Percentiles rank a stretch among this genome's conserved stretches.
Conservation (phyloP, 2,797 vertebrate genomes). For the Setipinna tenuifilis region DNA sequence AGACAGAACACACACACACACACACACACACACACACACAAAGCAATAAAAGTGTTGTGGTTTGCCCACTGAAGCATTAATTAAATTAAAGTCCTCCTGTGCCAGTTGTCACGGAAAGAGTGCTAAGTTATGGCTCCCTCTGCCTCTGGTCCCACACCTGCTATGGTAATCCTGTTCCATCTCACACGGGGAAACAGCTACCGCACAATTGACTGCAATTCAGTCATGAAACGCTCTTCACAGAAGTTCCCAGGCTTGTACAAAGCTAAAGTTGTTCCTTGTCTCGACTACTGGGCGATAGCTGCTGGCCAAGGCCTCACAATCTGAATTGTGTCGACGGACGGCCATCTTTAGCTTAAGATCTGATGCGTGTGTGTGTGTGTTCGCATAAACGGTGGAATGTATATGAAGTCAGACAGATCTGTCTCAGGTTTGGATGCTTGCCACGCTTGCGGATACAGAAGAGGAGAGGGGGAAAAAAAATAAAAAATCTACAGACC, state of each 20-base stretch:
- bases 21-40: not conserved
- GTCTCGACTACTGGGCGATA: not conserved
- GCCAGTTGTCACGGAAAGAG: conserved; percentile 16
- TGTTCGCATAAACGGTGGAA: no score
- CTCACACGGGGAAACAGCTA: conserved; percentile 16
- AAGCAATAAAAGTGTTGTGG: conserved; percentile 23
- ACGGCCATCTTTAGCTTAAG: no score
- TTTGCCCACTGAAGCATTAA: conserved; percentile 25
- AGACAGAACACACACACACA: not conserved
- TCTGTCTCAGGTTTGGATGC: not conserved
- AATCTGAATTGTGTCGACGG: not conserved
- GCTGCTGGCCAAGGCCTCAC: not conserved
- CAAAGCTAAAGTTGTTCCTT: not conserved
- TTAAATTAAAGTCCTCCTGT: conserved; percentile 20
- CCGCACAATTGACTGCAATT: conserved; percentile 21
- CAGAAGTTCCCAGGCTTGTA: conserved; percentile 22
- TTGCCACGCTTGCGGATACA: not conserved
- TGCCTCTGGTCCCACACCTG: not conserved
- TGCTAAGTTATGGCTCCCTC: conserved; percentile 1
- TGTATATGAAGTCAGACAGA: not conserved
- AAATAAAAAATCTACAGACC: not conserved
- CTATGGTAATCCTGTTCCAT: not conserved
- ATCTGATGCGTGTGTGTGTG: no score
- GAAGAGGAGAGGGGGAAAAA: not conserved
- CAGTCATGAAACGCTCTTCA: conserved; percentile 24